Evolutionary conservation across 2,797 vertebrate genomes (phyloP), one percentile per base, ranked within the genome.

Genomic region (Esox masquinongy): DNA sequence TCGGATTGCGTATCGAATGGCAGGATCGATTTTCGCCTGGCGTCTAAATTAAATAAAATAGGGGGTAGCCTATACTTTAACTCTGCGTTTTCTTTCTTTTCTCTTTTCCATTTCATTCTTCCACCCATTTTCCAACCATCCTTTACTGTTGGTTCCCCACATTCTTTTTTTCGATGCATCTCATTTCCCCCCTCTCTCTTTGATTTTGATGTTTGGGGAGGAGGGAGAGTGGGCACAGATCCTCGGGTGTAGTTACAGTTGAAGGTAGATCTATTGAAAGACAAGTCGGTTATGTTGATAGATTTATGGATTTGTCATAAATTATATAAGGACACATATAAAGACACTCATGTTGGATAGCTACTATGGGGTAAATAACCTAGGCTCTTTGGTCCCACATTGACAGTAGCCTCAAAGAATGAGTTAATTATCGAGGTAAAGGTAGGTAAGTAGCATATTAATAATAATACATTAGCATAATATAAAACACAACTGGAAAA

Each of bases 1-100:
- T 96, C 95, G 94, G 95, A 96, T 96, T 96, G 95, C 94, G 95
- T 95, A 96, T 96, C 95, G 95, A 96, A 95, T 96, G 95, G 95
- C 95, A 96, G 95, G 94, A 96, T 96, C 95, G 95, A 96, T 96
- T 96, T 96, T 95, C 95, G 93, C 94, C 94, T 95, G 94, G 95
- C 95, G 95, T 95, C 95, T 96, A 96, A 96, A 96, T 96, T 96
- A 96, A 96, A 96, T 95, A 94, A 95, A 95, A 93, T 92, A 90
- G 90, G 93, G 92, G 92, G 92, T 93, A 47, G 43, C 43, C 43
- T 47, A 92, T 92, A 92, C 92, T 94, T 94, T 94, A 94, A 94
- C 92, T 92, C 93, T 88, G 90, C 89, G 82, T 93, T 94, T 94
- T 94, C 93, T 94, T 94, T 92, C 91, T 93, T 94, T 94, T 94